Evolutionary conservation across 2,113 vertebrate species (phyloP), one percentile per base, ranked within the genome.

Genomic region (Mus spicilegus): DNA sequence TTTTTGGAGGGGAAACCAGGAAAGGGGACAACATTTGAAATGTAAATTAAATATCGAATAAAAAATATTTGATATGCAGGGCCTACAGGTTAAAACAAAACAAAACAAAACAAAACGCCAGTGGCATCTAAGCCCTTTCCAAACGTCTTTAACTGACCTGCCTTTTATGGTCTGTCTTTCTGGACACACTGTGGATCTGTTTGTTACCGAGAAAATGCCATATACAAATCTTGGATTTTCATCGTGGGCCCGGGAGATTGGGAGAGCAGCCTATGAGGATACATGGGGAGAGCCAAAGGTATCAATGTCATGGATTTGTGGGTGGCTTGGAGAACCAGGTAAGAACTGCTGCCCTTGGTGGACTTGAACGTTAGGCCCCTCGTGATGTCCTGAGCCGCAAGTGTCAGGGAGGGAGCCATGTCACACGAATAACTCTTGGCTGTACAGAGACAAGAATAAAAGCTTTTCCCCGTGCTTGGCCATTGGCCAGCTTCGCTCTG

Each of bases 281-380:
- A 26, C 63, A 9, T 39, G 39, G 76, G 36, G 93, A 42, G 14
- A 76, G 85, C 67, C 12, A 70, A 70, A 56, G 80, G 10, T 0
- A 4, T 63, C 24, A 72, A 63, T 76, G 7, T 39, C 22, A 81
- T 65, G 36, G 58, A 0, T 84, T 88, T 26, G n/a, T 26, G 1
- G 61, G 72, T 39, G 42, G 46, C 51, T 81, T 91, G 2, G 5
- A 75, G 77, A 94, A 63, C 36, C 36, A 46, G 33, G 75, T 77
- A n/a, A 63, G 30, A 75, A 4, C 22, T 76, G 39, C 5, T 26
- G 33, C 75, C 22, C 67, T 39, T 78, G 22, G 73, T 24, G 49
- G 24, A 24, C 51, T 49, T 78, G 72, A 69, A 84, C 92, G 69
- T 90, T 93, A 16, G 72, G 95, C 54, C 96, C 96, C 0, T 54